These are phyloP conservation scores for Drosophila navojoa DNA, from an alignment of 1,140 invertebrate species.

Conservation along the genomic window DNA sequence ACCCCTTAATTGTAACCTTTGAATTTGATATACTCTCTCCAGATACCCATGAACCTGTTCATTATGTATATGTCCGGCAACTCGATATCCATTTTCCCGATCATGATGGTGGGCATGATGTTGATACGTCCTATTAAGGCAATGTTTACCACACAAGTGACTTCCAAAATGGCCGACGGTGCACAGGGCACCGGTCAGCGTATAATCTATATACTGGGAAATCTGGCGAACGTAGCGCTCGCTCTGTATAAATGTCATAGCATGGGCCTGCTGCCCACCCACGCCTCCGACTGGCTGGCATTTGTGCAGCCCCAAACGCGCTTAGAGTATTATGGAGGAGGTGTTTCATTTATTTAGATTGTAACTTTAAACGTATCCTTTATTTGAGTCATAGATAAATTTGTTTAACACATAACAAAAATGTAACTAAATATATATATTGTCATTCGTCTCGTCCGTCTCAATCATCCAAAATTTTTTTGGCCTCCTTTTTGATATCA, in stretches of 20 bases:
- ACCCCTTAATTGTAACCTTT: not conserved
- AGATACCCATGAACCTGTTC: conserved; percentile 98
- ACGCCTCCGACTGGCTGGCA: conserved; percentile 99
- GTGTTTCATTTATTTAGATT: conserved; percentile 87
- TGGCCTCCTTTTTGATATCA: conserved; percentile 74
- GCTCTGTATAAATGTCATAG: conserved; percentile 99
- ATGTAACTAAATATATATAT: conserved; percentile 37
- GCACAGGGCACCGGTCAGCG: conserved; percentile 95
- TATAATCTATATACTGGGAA: conserved; percentile 97
- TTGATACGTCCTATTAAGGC: conserved; percentile 98
- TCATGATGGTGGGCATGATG: conserved; percentile 99
- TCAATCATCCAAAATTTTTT: conserved; percentile 73
- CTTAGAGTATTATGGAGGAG: conserved; percentile 95
- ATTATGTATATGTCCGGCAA: conserved; percentile 99
- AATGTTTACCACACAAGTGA: conserved; percentile 94
- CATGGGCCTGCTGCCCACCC: conserved; percentile 98
- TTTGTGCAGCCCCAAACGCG: conserved; percentile 96
- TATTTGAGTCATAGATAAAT: conserved; percentile 63
- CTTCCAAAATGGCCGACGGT: conserved; percentile 98
- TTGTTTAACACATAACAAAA: conserved; percentile 51
- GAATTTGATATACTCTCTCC: conserved; percentile 6
- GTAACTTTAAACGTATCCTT: conserved; percentile 42
- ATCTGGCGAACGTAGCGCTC: conserved; percentile 95
- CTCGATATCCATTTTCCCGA: conserved; percentile 99
- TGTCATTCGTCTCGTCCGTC: conserved; percentile 9